Evolutionary conservation across 2,797 vertebrate genomes (phyloP).

Genomic region (Erpetoichthys calabaricus): DNA sequence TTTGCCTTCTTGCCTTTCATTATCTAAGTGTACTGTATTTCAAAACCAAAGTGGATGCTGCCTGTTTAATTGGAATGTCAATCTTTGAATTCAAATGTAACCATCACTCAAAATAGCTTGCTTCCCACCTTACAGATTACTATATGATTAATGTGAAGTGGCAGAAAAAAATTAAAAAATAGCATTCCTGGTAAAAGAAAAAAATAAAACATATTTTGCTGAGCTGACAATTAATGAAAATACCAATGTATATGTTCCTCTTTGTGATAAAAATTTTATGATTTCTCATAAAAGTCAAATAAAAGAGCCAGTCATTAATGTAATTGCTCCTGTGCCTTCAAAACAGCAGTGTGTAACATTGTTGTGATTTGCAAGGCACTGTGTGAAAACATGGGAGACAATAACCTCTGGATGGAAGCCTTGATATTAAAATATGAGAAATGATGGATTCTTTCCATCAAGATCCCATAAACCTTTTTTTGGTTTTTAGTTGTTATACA

Average conservation of each 20-base stretch:
- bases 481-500: too few species aligned
- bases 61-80: not conserved
- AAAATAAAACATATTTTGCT: not conserved
- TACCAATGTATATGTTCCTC: not conserved
- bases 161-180: not conserved
- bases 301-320: constrained; percentile 12
- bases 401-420: too few species aligned
- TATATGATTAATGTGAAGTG: not conserved
- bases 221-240: not conserved
- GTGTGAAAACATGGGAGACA: not conserved
- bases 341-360: constrained; percentile 2
- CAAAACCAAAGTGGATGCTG: not conserved
- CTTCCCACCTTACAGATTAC: not conserved
- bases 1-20: too few species aligned
- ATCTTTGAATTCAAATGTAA: not conserved
- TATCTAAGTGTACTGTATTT: not conserved
- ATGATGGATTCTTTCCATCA: too few species aligned
- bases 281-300: constrained; percentile 16
- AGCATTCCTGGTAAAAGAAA: not conserved
- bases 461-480: too few species aligned
- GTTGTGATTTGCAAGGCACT: not conserved
- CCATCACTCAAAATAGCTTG: not conserved
- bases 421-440: too few species aligned
- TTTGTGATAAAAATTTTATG: constrained; percentile 10
- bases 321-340: constrained; percentile 9